These are phyloP conservation scores for Galaxias olidus DNA, from an alignment of 2,797 vertebrate species.

Conservation along the genomic window DNA sequence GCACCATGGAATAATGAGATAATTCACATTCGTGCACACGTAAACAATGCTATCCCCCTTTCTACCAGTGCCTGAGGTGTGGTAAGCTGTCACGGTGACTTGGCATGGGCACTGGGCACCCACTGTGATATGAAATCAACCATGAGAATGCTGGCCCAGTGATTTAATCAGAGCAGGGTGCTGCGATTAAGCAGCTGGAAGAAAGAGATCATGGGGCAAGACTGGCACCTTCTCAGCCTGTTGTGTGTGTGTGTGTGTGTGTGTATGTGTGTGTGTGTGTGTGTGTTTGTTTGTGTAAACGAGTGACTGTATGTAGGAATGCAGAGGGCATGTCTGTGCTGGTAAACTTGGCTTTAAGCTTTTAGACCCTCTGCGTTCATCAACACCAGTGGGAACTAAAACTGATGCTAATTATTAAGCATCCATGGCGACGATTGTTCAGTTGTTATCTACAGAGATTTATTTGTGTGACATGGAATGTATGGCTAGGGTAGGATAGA, in stretches of 20 bases:
- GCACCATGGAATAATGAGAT: neutral
- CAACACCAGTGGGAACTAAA: neutral
- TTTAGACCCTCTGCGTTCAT: neutral
- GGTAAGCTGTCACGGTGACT: constrained; percentile 14
- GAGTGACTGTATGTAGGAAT: constrained; percentile 20
- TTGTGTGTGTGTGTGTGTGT: neutral
- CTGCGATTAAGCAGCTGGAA: constrained; percentile 11
- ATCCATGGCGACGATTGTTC: neutral
- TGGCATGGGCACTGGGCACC: constrained; percentile 33
- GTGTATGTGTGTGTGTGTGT: too few species aligned
- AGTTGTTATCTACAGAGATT: neutral
- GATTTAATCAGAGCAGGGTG: constrained; percentile 23
- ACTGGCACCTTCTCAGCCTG: constrained; percentile 44
- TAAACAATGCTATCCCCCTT: neutral
- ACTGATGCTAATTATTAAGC: too few species aligned
- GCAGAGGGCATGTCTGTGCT: constrained; percentile 36
- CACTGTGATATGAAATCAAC: constrained; percentile 26
- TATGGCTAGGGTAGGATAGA: too few species aligned
- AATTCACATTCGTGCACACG: neutral
- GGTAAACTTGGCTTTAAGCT: neutral
- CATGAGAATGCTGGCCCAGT: neutral
- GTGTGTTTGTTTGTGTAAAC: too few species aligned
- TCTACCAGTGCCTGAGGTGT: neutral
- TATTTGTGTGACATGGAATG: too few species aligned
- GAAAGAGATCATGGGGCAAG: constrained; percentile 37